Conservation (phyloP, 2,113 vertebrate species). For the Menidia beryllina region DNA sequence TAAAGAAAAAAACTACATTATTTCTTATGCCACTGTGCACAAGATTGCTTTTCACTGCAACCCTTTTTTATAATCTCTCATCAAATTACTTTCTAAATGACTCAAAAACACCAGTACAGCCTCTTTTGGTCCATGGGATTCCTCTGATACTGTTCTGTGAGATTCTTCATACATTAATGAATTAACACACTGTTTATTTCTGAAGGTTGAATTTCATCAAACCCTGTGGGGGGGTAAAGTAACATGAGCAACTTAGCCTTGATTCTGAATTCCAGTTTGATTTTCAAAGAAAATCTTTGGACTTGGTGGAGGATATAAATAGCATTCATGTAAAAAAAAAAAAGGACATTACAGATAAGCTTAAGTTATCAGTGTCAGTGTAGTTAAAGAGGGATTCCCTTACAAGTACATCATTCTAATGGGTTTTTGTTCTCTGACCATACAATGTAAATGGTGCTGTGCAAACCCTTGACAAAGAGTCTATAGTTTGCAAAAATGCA, state of each 20-base stretch:
- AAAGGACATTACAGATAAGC: constrained; percentile 7
- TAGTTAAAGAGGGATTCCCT: not conserved
- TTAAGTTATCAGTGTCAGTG: constrained; percentile 11
- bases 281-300: too few species aligned
- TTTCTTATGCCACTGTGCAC: too few species aligned
- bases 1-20: too few species aligned
- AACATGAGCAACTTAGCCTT: too few species aligned
- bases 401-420: not conserved
- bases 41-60: not conserved
- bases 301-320: too few species aligned
- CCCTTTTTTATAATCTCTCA: not conserved
- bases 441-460: not conserved
- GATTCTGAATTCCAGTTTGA: too few species aligned
- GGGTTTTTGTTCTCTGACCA: too few species aligned
- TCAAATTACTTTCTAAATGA: not conserved
- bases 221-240: too few species aligned
- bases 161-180: too few species aligned
- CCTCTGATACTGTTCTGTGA: too few species aligned
- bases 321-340: constrained; percentile 17
- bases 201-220: too few species aligned
- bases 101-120: not conserved
- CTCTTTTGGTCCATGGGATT: not conserved
- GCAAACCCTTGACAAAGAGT: constrained; percentile 30
- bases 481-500: constrained; percentile 6
- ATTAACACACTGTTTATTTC: constrained; percentile 3